Evolutionary conservation across 2,888 invertebrate genomes (phyloP).

Genomic region (Toxonevra muliebris): DNA sequence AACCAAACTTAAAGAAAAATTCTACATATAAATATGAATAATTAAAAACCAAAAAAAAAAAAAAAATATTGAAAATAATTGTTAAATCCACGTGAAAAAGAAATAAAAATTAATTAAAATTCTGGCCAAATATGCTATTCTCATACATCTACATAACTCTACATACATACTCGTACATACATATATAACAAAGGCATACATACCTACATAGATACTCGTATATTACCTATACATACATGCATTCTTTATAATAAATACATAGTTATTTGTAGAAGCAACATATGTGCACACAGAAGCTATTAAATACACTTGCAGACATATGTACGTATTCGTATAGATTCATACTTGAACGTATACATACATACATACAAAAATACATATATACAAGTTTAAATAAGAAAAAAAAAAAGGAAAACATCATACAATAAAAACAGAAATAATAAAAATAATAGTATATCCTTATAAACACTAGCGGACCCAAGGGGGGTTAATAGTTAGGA

Average conservation of each 20-base stretch:
- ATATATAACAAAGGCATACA: slow-evolving; percentile 34
- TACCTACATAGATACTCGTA: slow-evolving; percentile 18
- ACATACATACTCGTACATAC: slow-evolving; percentile 20
- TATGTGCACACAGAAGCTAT: neutral
- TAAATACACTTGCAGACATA: neutral
- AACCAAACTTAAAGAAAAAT: slow-evolving; percentile 2
- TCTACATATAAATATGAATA: slow-evolving; percentile 1
- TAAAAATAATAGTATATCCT: too few species aligned
- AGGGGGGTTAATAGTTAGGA: too few species aligned
- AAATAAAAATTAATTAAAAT: neutral
- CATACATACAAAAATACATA: slow-evolving; percentile 20
- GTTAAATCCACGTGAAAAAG: neutral
- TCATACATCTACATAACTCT: neutral
- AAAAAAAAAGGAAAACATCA: slow-evolving; percentile 5
- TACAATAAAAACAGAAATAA: too few species aligned
- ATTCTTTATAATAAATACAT: slow-evolving; percentile 4
- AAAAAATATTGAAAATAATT: neutral
- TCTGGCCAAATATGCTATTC: neutral
- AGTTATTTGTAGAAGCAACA: too few species aligned
- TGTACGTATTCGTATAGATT: slow-evolving; percentile 24
- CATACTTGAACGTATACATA: slow-evolving; percentile 20
- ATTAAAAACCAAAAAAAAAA: slow-evolving; percentile 6
- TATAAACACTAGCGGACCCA: too few species aligned
- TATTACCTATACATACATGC: slow-evolving; percentile 29
- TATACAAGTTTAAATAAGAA: slow-evolving; percentile 12